phyloP scores from a whole-genome alignment of 2,888 invertebrate genomes.

The Heliconius ismenius region DNA sequence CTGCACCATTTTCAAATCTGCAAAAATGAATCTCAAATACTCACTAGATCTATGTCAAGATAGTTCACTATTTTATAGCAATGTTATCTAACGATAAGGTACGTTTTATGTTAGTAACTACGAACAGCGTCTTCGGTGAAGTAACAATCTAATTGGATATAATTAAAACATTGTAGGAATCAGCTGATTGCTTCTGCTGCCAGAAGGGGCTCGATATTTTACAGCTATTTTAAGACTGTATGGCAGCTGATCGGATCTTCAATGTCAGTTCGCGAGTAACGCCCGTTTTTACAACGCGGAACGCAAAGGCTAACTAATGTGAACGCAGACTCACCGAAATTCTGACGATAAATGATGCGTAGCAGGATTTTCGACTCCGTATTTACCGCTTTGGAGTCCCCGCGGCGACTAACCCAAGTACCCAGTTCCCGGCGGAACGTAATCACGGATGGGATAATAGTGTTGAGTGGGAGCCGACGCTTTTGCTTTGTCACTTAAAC shows the following conservation, averaged over 20 bases:
- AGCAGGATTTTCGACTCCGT: slow-evolving; percentile 79
- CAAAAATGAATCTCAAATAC: slow-evolving; percentile 62
- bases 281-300: slow-evolving; percentile 45
- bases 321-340: slow-evolving; percentile 71
- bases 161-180: slow-evolving; percentile 72
- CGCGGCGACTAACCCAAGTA: slow-evolving; percentile 75
- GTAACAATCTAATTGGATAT: slow-evolving; percentile 73
- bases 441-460: slow-evolving; percentile 80
- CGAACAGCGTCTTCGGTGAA: slow-evolving; percentile 59
- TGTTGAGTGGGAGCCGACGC: slow-evolving; percentile 72
- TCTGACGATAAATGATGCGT: slow-evolving; percentile 79
- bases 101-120: slow-evolving; percentile 55
- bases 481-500: slow-evolving; percentile 78
- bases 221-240: slow-evolving; percentile 79
- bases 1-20: slow-evolving; percentile 82
- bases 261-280: slow-evolving; percentile 69
- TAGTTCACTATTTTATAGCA: slow-evolving; percentile 52
- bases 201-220: slow-evolving; percentile 78
- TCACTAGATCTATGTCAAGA: slow-evolving; percentile 57
- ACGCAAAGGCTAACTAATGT: slow-evolving; percentile 41
- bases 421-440: slow-evolving; percentile 75
- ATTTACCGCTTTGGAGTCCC: slow-evolving; percentile 80
- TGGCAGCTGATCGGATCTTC: slow-evolving; percentile 76
- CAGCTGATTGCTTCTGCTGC: slow-evolving; percentile 78
- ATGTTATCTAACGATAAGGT: slow-evolving; percentile 56